Base-by-base conservation (phyloP, 2,888 invertebrate genomes). In the Coelopa pilipes region DNA sequence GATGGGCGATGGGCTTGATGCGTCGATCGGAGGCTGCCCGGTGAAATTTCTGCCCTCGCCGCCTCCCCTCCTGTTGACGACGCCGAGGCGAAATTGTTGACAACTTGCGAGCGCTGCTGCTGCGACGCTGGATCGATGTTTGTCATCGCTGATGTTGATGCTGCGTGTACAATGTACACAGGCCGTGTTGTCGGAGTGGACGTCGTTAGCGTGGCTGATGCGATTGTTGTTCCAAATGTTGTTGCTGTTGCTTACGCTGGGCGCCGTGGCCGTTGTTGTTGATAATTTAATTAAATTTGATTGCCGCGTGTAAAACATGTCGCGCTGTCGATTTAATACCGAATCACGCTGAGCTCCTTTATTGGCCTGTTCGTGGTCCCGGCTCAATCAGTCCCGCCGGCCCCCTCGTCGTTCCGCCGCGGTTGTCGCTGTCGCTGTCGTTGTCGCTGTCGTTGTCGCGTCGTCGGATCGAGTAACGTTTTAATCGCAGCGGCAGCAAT, bases 281-380 rank as follows among this genome's bases (percentile, higher is more conserved):
- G 71, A 75, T 63, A 49, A 75, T 73, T 75, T 75, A 75, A 75
- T 75, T 75, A 71, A 65, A 34, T 73, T 63, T 73, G 75, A 75
- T 75, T 71, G 75, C 55, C 45, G 71, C 75, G 71, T 72, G 71
- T 72, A 71, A 24, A 73, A 75, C 62, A 73, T 72, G 75, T 60
- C 71, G 34, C 34, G 60, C 59, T 70, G 62, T 67, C 73, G 49
- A 67, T 75, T 55, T 60, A 63, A 70, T 70, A 47, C 46, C 60
- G 21, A 60, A 50, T 70, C 75, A 70, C 46, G 75, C 75, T 70
- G 69, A 57, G 69, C 69, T 34, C 57, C 60, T 66, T 59, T 59
- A 21, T 21, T 59, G 34, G 34, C 4, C 57, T 59, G 53, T 47
- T 12, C 46, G 19, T 34, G 2, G 34, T 34, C 15, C 24, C 24